Percentiles rank a stretch among this genome's conserved stretches.
These are phyloP conservation scores for Macrotis lagotis DNA, from an alignment of 2,113 vertebrate genomes.

Conservation along the genomic window DNA sequence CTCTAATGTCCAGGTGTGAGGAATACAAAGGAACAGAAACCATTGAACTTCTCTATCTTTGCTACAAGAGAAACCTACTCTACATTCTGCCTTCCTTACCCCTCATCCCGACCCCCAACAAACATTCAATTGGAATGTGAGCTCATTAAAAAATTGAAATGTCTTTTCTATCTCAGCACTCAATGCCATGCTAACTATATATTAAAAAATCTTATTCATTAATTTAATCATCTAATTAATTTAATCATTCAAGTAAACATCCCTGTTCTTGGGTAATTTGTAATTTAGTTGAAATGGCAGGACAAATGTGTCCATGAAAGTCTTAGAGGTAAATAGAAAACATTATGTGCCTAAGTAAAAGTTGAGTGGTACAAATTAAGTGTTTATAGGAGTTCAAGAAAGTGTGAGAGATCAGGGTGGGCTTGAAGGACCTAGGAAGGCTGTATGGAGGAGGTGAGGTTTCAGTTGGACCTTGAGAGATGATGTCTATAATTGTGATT, in stretches of 20 bases:
- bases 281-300: neutral
- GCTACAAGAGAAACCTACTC: neutral
- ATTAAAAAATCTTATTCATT: neutral
- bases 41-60: neutral
- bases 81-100: neutral
- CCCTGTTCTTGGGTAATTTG: neutral
- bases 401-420: neutral
- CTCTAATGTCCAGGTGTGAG: neutral
- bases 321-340: neutral
- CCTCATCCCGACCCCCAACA: neutral
- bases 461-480: neutral
- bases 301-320: neutral
- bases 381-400: neutral
- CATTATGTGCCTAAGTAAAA: neutral
- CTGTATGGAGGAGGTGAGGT: neutral
- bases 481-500: neutral
- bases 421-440: neutral
- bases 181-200: neutral
- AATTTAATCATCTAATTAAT: neutral
- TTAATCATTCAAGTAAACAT: neutral
- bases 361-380: neutral
- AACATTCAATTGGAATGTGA: neutral
- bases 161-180: neutral
- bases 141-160: neutral
- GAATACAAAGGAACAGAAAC: neutral